Evolutionary conservation across 1,140 invertebrate genomes (phyloP).

Genomic region (Brachionus sp.): DNA sequence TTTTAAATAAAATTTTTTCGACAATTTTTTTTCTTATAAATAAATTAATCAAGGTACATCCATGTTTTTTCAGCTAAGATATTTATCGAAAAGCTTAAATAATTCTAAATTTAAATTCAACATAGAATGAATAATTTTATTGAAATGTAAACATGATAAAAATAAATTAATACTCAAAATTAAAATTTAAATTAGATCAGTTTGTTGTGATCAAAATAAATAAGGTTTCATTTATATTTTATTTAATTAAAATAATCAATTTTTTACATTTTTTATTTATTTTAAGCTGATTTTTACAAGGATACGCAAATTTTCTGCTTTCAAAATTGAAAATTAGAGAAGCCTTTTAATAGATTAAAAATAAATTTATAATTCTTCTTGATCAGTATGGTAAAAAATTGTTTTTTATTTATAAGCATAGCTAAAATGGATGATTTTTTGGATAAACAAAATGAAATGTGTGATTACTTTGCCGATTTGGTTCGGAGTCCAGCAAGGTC

Average conservation of each 20-base stretch:
- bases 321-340: background rate
- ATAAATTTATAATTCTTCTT: background rate
- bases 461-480: slow-evolving; percentile 22
- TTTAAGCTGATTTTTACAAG: background rate
- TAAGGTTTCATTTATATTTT: too few relatives aligned
- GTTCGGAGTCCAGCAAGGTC: background rate
- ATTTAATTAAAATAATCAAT: too few relatives aligned
- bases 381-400: background rate
- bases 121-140: too few relatives aligned
- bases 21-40: background rate
- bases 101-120: too few relatives aligned
- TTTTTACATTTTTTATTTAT: too few relatives aligned
- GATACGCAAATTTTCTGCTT: background rate
- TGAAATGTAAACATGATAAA: too few relatives aligned
- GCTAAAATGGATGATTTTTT: background rate
- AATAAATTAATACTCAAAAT: too few relatives aligned
- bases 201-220: too few relatives aligned
- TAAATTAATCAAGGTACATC: background rate
- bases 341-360: background rate
- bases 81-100: too few relatives aligned
- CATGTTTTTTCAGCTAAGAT: too few relatives aligned
- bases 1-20: background rate
- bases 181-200: too few relatives aligned
- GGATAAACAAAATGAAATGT: background rate
- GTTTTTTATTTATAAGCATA: background rate